Conservation (phyloP, 1,140 invertebrate species). For the Drosophila yakuba region DNA sequence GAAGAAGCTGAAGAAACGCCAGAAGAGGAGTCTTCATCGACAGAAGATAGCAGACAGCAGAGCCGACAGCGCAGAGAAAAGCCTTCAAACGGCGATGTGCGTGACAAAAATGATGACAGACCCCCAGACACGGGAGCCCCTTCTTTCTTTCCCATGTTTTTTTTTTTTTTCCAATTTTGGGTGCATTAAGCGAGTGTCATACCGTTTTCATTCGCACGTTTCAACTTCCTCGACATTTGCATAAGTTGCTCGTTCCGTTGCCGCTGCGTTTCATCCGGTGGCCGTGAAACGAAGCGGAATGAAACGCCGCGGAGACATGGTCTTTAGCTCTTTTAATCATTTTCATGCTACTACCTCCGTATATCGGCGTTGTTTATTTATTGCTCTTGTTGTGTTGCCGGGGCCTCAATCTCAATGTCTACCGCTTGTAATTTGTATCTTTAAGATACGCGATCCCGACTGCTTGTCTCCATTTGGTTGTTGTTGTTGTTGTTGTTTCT, state of each 20-base stretch:
- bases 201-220: slow-evolving; percentile 27
- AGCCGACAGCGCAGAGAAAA: slow-evolving; percentile 36
- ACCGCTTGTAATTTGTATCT: slow-evolving; percentile 80
- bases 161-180: slow-evolving; percentile 1
- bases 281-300: slow-evolving; percentile 58
- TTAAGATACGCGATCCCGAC: slow-evolving; percentile 71
- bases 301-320: slow-evolving; percentile 52
- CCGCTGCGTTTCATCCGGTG: slow-evolving; percentile 44
- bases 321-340: slow-evolving; percentile 83
- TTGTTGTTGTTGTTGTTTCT: slow-evolving; percentile 3
- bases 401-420: slow-evolving; percentile 80
- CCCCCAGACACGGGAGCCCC: slow-evolving; percentile 10
- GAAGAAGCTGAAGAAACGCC: slow-evolving; percentile 33
- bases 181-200: slow-evolving; percentile 23
- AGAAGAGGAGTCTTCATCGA: slow-evolving; percentile 27
- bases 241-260: slow-evolving; percentile 35
- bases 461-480: slow-evolving; percentile 43
- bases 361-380: slow-evolving; percentile 70
- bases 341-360: slow-evolving; percentile 74
- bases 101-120: slow-evolving; percentile 81
- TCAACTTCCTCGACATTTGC: slow-evolving; percentile 40
- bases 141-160: neutral
- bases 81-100: slow-evolving; percentile 70
- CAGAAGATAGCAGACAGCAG: slow-evolving; percentile 33
- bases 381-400: slow-evolving; percentile 55